These are phyloP conservation scores for Alosa sapidissima DNA, from an alignment of 2,797 vertebrate genomes.

Conservation along the genomic window DNA sequence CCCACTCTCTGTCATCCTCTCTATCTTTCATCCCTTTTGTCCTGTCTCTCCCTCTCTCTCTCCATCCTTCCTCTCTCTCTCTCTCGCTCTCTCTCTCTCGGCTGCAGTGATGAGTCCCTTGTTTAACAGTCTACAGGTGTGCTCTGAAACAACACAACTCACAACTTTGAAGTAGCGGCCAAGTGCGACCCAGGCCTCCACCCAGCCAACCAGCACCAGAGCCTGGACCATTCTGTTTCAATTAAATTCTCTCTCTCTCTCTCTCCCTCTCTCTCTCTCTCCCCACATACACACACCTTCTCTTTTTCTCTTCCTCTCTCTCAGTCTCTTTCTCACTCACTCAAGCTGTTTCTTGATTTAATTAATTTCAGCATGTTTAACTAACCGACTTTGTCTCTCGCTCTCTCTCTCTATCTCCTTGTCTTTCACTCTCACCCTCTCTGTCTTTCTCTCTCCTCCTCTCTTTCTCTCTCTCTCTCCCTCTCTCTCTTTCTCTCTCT, in stretches of 20 bases:
- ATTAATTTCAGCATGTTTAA: no score
- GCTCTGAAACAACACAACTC: slow-evolving; percentile 56
- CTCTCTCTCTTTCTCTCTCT: neutral
- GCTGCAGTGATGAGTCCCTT: slow-evolving; percentile 77
- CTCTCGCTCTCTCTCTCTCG: slow-evolving; percentile 61
- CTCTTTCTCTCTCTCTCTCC: neutral
- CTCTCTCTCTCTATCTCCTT: no score
- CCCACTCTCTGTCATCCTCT: neutral
- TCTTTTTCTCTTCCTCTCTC: neutral
- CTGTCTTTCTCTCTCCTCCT: neutral
- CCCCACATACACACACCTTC: no score
- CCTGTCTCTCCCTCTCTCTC: slow-evolving; percentile 26
- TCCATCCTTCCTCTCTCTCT: slow-evolving; percentile 6
- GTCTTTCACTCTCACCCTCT: neutral
- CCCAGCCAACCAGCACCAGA: slow-evolving; percentile 21
- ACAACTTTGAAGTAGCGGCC: slow-evolving; percentile 77
- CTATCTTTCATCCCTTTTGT: slow-evolving; percentile 24
- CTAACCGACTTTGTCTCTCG: neutral
- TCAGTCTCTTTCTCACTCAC: neutral
- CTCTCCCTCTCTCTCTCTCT: neutral
- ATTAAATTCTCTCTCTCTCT: slow-evolving; percentile 43
- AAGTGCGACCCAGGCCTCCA: slow-evolving; percentile 69
- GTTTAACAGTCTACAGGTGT: slow-evolving; percentile 80
- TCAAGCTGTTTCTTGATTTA: no score
- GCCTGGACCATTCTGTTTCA: slow-evolving; percentile 31